phyloP scores from a whole-genome alignment of 2,888 invertebrate genomes.

The Zhuqinia jingwanae region DNA sequence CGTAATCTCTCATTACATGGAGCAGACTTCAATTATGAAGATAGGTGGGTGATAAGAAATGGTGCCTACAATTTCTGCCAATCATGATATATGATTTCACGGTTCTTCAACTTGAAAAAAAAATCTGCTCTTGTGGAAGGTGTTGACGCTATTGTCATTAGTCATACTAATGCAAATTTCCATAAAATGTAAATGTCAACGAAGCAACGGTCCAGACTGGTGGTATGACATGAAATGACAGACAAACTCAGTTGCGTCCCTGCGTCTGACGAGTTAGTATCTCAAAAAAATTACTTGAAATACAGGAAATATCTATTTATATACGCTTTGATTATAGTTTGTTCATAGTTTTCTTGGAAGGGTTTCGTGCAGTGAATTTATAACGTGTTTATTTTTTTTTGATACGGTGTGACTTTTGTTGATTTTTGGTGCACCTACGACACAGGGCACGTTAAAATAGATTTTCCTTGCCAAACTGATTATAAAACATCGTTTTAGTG shows the following conservation, averaged over 20 bases:
- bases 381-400: too few species aligned
- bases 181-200: slow-evolving; percentile 34
- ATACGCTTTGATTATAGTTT: too few species aligned
- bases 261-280: slow-evolving; percentile 65
- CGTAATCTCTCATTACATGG: too few species aligned
- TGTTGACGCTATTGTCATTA: slow-evolving; percentile 12
- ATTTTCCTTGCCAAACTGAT: not conserved
- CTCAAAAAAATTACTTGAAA: not conserved
- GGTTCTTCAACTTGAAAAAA: slow-evolving; percentile 36
- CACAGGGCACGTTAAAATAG: slow-evolving; percentile 28
- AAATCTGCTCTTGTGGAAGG: not conserved
- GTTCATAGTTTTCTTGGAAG: too few species aligned
- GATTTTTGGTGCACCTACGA: not conserved
- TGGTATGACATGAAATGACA: not conserved
- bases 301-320: too few species aligned
- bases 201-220: slow-evolving; percentile 28
- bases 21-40: not conserved
- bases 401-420: not conserved
- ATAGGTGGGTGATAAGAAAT: not conserved
- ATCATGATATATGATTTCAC: not conserved
- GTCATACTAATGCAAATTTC: slow-evolving; percentile 30
- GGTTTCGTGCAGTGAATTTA: slow-evolving; percentile 10
- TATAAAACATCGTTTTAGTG: not conserved
- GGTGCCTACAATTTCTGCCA: not conserved
- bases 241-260: slow-evolving; percentile 64